A percentile compares a stretch with the other conserved stretches of the same genome.
These are phyloP conservation scores for Conomelus anceps DNA, from an alignment of 2,888 invertebrate species.

Conservation along the genomic window DNA sequence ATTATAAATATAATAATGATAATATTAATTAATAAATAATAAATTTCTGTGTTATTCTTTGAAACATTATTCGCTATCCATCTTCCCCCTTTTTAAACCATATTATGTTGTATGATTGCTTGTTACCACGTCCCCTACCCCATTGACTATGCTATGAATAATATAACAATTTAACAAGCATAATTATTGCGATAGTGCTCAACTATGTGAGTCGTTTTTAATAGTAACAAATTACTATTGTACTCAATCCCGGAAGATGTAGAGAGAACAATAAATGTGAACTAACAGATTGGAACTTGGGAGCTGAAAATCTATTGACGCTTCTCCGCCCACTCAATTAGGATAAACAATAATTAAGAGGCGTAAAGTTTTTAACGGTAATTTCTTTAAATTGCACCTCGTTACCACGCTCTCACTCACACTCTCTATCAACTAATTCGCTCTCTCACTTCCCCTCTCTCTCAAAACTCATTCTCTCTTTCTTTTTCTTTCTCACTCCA, in stretches of 20 bases:
- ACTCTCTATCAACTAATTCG: background rate
- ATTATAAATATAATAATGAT: no score
- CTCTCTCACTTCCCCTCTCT: background rate
- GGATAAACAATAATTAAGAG: background rate
- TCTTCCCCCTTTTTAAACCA: no score
- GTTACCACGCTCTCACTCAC: background rate
- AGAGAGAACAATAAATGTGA: background rate
- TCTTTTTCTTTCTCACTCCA: no score
- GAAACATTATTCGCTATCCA: no score
- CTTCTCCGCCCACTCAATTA: background rate
- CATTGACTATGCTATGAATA: no score
- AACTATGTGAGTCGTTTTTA: background rate
- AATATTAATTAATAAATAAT: no score
- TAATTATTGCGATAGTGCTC: background rate
- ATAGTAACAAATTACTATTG: background rate
- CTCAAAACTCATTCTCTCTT: no score
- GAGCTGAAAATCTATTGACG: background rate
- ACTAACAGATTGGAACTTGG: background rate
- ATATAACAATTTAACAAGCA: no score
- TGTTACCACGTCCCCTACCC: no score
- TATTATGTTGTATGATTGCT: no score
- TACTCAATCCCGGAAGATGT: background rate
- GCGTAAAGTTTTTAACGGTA: background rate
- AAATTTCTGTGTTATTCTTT: no score
- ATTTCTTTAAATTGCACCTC: background rate